Evolutionary conservation across 2,888 invertebrate species (phyloP).

Genomic region (Tinea trinotella): DNA sequence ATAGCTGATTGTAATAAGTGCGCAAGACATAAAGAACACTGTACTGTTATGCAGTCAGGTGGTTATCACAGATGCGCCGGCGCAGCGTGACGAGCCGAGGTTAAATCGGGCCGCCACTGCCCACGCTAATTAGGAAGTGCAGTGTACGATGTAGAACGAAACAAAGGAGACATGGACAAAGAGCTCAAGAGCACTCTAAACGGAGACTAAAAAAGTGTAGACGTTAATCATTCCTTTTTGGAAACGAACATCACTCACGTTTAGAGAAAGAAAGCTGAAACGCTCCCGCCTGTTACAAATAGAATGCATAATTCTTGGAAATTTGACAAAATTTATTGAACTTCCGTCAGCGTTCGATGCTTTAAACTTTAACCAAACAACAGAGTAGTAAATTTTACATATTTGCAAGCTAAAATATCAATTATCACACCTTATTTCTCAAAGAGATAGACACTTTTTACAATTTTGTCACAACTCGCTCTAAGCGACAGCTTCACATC

Average conservation of each 20-base stretch:
- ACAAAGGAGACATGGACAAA: conserved; percentile 27
- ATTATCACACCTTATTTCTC: too few relatives aligned
- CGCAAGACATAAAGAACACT: conserved; percentile 1
- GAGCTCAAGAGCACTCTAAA: not conserved
- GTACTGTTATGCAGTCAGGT: conserved; percentile 9
- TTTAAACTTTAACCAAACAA: too few relatives aligned
- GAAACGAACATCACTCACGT: not conserved
- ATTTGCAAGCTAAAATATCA: too few relatives aligned
- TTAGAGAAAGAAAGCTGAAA: not conserved
- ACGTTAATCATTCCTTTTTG: conserved; percentile 10
- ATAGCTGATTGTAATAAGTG: not conserved
- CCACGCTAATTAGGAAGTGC: conserved; percentile 64
- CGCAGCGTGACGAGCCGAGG: conserved; percentile 47
- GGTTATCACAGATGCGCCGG: conserved; percentile 12
- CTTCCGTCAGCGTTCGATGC: too few relatives aligned
- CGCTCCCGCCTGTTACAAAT: too few relatives aligned
- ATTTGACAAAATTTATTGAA: too few relatives aligned
- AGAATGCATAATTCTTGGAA: too few relatives aligned
- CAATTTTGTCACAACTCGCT: too few relatives aligned
- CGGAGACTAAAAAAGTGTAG: not conserved
- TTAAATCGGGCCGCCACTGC: conserved; percentile 47
- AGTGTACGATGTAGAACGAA: conserved; percentile 34
- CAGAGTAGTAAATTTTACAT: too few relatives aligned
- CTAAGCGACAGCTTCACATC: too few relatives aligned
- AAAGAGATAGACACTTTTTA: too few relatives aligned